These are phyloP conservation scores for Ametastegia equiseti DNA, from an alignment of 2,888 invertebrate species.

Conservation along the genomic window DNA sequence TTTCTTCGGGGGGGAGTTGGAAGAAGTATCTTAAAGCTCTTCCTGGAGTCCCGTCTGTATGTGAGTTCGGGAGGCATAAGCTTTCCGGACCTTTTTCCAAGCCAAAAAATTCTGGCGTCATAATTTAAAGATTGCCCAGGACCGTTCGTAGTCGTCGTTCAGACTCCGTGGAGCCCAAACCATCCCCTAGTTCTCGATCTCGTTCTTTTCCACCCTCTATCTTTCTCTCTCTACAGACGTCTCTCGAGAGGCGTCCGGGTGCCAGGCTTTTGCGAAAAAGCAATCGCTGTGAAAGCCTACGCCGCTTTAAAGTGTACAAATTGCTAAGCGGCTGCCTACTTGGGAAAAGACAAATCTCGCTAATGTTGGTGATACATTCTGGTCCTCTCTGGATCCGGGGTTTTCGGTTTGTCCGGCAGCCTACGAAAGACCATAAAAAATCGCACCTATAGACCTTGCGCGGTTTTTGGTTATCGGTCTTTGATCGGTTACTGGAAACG, in stretches of 20 bases:
- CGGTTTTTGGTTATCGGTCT: not conserved
- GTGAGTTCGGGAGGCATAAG: not conserved
- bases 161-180: not conserved
- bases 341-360: slow-evolving; percentile 48
- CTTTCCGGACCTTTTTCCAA: slow-evolving; percentile 25
- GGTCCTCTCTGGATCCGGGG: not conserved
- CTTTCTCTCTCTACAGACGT: not conserved
- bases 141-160: slow-evolving; percentile 26
- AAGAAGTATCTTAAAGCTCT: slow-evolving; percentile 1
- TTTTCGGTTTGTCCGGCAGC: not conserved
- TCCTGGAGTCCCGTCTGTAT: not conserved
- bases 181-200: too few relatives aligned
- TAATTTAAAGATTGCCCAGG: slow-evolving; percentile 43
- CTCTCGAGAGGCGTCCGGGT: slow-evolving; percentile 13
- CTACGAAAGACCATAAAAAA: not conserved
- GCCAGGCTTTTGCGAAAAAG: slow-evolving; percentile 57
- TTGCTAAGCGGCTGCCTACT: slow-evolving; percentile 34
- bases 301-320: slow-evolving; percentile 46
- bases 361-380: slow-evolving; percentile 25
- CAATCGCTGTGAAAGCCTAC: slow-evolving; percentile 67
- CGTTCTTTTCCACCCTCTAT: too few relatives aligned
- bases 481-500: not conserved
- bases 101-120: slow-evolving; percentile 29
- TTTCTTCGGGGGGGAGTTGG: not conserved
- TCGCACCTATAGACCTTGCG: not conserved